Base-by-base conservation (phyloP, 2,113 vertebrate genomes). In the Tringa solitaria region DNA sequence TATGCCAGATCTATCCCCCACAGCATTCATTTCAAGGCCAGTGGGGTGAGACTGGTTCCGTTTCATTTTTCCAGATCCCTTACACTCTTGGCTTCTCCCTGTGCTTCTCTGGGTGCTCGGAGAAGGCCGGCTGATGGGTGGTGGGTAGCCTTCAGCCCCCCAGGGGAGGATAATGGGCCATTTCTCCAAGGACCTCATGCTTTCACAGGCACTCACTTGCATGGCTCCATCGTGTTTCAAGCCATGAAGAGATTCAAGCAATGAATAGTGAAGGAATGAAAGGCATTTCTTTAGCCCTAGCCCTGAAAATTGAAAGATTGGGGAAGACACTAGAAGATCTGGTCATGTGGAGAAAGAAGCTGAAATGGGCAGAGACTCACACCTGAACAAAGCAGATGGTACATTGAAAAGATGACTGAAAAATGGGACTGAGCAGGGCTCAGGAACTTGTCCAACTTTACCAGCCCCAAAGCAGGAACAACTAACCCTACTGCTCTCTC, bases 21-120 rank as follows among this genome's bases (percentile, higher is more conserved):
- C 33, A 19, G 45, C 4, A 6, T 8, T 11, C 70, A 30, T 80
- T 30, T 17, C 61, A 67, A 0, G 0, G 1, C 35, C 9, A 4
- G 15, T 9, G 21, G 5, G 5, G 10, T 20, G 4, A 81, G 1
- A 35, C 21, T 65, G 41, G 6, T 27, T 70, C 28, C 74, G 14
- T 4, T n/a, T 78, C 54, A 8, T 73, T 78, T 35, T 88, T 43
- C n/a, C 60, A 61, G 51, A 24, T 46, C 16, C 32, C 35, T 56
- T 57, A 67, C 26, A 41, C 1, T 2, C 43, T 59, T 15, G 33
- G 57, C 53, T 15, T 32, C 46, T 87, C 13, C 24, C 50, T 30
- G 22, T 2, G 7, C 41, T 64, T 41, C 7, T 2, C 50, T 59
- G 54, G n/a, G 14, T 50, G 39, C 24, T 60, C 21, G 0, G 1